Evolutionary conservation across 2,113 vertebrate genomes (phyloP).

Genomic region (Neomonachus schauinslandi): DNA sequence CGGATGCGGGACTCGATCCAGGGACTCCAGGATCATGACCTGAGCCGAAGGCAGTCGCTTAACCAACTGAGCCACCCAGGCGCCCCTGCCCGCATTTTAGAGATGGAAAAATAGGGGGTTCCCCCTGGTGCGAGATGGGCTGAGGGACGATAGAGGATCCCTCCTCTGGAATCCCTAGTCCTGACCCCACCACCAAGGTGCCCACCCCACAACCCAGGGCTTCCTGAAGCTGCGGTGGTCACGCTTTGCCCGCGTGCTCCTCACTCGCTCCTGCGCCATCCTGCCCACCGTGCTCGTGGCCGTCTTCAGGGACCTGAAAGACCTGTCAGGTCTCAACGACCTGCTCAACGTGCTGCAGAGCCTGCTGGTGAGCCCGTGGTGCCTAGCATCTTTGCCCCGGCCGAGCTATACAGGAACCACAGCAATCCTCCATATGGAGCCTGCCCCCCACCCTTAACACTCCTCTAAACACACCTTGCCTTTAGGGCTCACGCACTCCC

Average conservation of each 20-base stretch:
- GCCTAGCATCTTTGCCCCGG: not conserved
- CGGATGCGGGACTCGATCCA: too few species aligned
- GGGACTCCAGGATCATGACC: too few species aligned
- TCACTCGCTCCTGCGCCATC: slow-evolving; percentile 89
- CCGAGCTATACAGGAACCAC: not conserved
- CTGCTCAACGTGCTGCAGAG: slow-evolving; percentile 90
- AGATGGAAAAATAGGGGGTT: not conserved
- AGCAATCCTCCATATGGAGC: not conserved
- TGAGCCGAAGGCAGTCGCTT: too few species aligned
- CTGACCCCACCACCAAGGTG: not conserved
- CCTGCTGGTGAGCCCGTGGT: slow-evolving; percentile 84
- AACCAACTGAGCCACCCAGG: too few species aligned
- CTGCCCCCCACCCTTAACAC: not conserved
- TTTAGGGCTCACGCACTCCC: not conserved
- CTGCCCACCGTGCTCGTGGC: slow-evolving; percentile 87
- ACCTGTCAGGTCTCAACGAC: slow-evolving; percentile 88
- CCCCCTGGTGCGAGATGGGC: too few species aligned
- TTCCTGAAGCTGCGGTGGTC: slow-evolving; percentile 89
- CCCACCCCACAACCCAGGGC: slow-evolving; percentile 75
- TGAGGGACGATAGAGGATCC: not conserved
- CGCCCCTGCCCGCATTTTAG: not conserved
- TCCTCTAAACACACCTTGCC: not conserved
- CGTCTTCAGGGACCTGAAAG: slow-evolving; percentile 83
- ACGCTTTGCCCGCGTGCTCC: slow-evolving; percentile 85
- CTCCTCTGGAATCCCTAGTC: not conserved